Evolutionary conservation across 2,888 invertebrate species (phyloP).

Genomic region (Bombylius major): DNA sequence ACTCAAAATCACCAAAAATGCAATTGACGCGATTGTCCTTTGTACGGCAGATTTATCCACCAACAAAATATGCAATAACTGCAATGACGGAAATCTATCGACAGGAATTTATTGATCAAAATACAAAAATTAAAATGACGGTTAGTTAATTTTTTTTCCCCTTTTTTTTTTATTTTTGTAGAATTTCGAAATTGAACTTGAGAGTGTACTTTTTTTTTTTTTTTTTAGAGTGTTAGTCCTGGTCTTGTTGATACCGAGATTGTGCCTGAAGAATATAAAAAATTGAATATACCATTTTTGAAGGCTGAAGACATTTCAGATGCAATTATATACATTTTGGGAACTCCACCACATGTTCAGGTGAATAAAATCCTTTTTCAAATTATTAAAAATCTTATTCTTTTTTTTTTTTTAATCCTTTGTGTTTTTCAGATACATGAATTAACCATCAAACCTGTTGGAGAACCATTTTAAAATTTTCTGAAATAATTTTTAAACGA

Average conservation of each 20-base stretch:
- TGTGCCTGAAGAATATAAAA: constrained; percentile 25
- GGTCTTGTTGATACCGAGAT: constrained; percentile 33
- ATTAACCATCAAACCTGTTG: constrained; percentile 4
- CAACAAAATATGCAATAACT: constrained; percentile 31
- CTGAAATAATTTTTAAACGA: no score
- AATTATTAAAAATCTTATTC: no score
- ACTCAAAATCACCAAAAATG: no score
- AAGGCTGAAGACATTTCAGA: constrained; percentile 30
- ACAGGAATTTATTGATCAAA: constrained; percentile 26
- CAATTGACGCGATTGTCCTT: no score
- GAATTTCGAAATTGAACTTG: no score
- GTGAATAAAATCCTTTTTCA: constrained; percentile 5
- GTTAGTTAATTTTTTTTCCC: constrained; percentile 12
- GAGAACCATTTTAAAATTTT: neutral
- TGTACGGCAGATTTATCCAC: no score
- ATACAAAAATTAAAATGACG: constrained; percentile 26
- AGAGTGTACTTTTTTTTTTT: no score
- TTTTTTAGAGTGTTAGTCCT: constrained; percentile 28
- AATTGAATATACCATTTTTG: constrained; percentile 21
- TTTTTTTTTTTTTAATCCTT: neutral
- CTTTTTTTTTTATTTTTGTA: no score
- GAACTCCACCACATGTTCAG: constrained; percentile 30
- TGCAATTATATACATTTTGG: constrained; percentile 29
- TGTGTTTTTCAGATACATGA: constrained; percentile 3
- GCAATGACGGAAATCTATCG: constrained; percentile 30